A percentile compares a stretch with the other conserved stretches of the same genome.
Conservation (phyloP, 2,113 vertebrate species). For the Fregetta grallaria region DNA sequence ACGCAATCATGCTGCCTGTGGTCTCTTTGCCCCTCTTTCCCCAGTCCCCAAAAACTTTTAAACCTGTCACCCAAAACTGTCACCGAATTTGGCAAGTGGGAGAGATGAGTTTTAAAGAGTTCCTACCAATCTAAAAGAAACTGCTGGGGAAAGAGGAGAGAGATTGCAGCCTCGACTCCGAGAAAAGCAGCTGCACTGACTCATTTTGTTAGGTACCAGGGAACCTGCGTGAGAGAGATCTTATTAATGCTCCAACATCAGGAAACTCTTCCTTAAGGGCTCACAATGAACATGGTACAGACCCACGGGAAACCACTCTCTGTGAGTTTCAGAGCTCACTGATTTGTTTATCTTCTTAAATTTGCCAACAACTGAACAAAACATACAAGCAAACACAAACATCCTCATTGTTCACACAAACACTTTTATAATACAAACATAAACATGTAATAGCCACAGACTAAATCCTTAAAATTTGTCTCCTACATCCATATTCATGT, state of each 20-base stretch:
- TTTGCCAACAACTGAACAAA: background rate
- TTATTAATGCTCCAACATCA: background rate
- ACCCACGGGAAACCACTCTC: accelerated
- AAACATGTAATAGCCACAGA: background rate
- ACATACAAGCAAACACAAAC: background rate
- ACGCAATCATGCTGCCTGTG: accelerated
- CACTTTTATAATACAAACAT: background rate
- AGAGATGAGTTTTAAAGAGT: background rate
- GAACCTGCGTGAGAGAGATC: background rate
- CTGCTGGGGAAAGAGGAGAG: background rate
- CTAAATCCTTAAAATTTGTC: background rate
- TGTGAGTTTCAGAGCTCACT: background rate
- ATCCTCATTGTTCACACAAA: background rate
- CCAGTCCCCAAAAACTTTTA: background rate
- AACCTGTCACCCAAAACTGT: background rate
- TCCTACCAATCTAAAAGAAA: background rate
- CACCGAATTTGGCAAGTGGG: background rate
- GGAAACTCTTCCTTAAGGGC: background rate
- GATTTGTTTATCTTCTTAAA: background rate
- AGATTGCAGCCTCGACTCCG: accelerated
- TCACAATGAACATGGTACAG: background rate
- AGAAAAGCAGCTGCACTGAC: background rate
- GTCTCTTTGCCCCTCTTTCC: background rate
- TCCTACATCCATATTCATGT: background rate
- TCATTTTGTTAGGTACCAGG: background rate